These are phyloP conservation scores for Dipodomys merriami DNA, from an alignment of 2,113 vertebrate species.

Conservation along the genomic window DNA sequence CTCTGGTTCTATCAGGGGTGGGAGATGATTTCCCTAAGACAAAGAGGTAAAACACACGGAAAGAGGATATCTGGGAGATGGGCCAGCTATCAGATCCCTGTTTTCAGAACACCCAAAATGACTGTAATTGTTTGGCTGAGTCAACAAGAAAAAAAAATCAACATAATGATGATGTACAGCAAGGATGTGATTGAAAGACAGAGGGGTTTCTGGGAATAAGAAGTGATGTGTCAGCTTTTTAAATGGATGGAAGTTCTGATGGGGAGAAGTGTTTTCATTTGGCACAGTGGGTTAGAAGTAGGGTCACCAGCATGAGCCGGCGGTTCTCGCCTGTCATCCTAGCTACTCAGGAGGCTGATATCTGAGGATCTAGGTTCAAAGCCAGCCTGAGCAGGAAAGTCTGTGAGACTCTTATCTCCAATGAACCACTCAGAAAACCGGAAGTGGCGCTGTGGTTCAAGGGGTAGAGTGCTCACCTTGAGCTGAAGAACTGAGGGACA, in stretches of 20 bases:
- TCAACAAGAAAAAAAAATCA: neutral
- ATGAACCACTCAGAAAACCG: too few species aligned
- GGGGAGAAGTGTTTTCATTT: neutral
- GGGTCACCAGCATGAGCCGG: too few species aligned
- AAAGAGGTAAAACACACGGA: neutral
- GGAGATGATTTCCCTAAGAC: neutral
- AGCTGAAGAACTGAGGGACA: too few species aligned
- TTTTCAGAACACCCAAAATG: conserved; percentile 64
- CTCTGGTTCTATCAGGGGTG: neutral
- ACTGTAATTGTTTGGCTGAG: conserved; percentile 39
- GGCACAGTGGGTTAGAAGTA: neutral
- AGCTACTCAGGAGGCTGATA: too few species aligned
- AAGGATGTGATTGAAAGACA: conserved; percentile 45
- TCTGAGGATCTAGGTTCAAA: too few species aligned
- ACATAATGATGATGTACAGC: conserved; percentile 10
- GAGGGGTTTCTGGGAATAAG: neutral
- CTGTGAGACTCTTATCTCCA: too few species aligned
- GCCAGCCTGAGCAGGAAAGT: too few species aligned
- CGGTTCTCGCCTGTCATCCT: too few species aligned
- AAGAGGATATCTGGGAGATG: conserved; percentile 32
- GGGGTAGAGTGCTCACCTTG: too few species aligned
- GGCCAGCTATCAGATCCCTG: neutral
- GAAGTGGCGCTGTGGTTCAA: too few species aligned
- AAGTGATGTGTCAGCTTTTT: conserved; percentile 44
- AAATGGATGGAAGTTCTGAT: neutral